Base-by-base conservation (phyloP, 2,797 vertebrate species). In the Acipenser ruthenus region DNA sequence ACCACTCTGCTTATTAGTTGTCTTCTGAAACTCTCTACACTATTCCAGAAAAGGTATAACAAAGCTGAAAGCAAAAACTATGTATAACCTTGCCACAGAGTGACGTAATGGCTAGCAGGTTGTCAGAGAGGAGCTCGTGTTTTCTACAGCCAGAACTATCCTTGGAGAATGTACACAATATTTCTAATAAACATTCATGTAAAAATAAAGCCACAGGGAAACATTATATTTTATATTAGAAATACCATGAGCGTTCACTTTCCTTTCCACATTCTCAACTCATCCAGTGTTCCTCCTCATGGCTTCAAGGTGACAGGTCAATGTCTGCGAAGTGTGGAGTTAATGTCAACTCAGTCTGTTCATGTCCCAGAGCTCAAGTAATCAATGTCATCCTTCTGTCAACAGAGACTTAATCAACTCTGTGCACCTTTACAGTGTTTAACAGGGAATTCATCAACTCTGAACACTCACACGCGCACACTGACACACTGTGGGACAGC, bases 221-320 rank as follows among this genome's bases (percentile, higher is more conserved):
- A 37, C 5, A 37, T 37, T 37, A 2, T 37, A 37, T 37, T 37
- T 37, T 37, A 37, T 4, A 4, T 37, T 37, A 37, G 37, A 5
- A 37, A 37, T 37, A 5, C 37, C 37, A 37, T 37, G 37, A 37
- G 37, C 4, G 5, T 59, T 70, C 70, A 66, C 58, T 74, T 70
- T 77, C 71, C 74, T 75, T 70, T 60, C 10, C 8, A 23, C 12
- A 1, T 18, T 12, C 18, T 12, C 59, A 60, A 1, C 59, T 13
- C 11, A 62, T n/a, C 13, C 60, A 62, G 9, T 62, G 10, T 7
- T 62, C 10, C 8, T 37, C 75, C 74, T 70, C 74, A 67, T 67
- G 60, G 75, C 77, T 71, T 71, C 76, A 67, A 75, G 77, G 83
- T 84, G 84, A 86, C 76, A 82, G 79, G 73, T 78, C 84, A 79